These are phyloP conservation scores for Orthosia gracilis DNA, from an alignment of 2,888 invertebrate species.

Conservation along the genomic window DNA sequence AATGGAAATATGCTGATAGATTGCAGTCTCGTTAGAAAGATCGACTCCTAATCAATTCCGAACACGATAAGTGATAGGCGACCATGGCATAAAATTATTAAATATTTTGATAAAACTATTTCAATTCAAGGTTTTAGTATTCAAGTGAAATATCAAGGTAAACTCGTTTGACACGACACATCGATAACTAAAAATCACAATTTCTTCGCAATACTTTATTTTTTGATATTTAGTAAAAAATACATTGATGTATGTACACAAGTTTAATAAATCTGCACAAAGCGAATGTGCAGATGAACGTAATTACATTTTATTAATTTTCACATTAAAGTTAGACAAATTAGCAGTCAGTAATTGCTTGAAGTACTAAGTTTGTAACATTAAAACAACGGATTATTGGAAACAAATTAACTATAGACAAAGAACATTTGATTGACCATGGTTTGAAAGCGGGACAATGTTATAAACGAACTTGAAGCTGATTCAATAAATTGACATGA, in stretches of 20 bases:
- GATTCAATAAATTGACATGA: conserved; percentile 40
- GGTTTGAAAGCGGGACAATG: conserved; percentile 41
- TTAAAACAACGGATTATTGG: conserved; percentile 35
- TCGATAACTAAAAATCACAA: conserved; percentile 74
- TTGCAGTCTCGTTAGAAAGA: conserved; percentile 24
- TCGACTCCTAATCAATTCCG: conserved; percentile 26
- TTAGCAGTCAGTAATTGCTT: conserved; percentile 56
- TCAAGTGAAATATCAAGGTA: conserved; percentile 38
- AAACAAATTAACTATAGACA: conserved; percentile 51
- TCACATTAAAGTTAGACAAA: conserved; percentile 51
- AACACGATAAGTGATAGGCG: conserved; percentile 42
- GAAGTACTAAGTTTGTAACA: conserved; percentile 49
- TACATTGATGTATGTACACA: conserved; percentile 88
- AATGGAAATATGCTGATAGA: conserved; percentile 26
- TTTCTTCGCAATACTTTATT: conserved; percentile 87
- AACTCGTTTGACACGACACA: conserved; percentile 25
- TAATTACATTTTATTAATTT: conserved; percentile 65
- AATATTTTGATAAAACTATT: conserved; percentile 36
- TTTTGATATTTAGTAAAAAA: conserved; percentile 88
- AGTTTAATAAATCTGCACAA: conserved; percentile 76
- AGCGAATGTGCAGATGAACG: conserved; percentile 79
- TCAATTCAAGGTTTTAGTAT: conserved; percentile 36
- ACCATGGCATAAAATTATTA: conserved; percentile 43
- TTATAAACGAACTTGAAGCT: conserved; percentile 35
- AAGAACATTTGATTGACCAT: conserved; percentile 55